Evolutionary conservation across 2,888 invertebrate genomes (phyloP).

Genomic region (Zeuzera pyrina): DNA sequence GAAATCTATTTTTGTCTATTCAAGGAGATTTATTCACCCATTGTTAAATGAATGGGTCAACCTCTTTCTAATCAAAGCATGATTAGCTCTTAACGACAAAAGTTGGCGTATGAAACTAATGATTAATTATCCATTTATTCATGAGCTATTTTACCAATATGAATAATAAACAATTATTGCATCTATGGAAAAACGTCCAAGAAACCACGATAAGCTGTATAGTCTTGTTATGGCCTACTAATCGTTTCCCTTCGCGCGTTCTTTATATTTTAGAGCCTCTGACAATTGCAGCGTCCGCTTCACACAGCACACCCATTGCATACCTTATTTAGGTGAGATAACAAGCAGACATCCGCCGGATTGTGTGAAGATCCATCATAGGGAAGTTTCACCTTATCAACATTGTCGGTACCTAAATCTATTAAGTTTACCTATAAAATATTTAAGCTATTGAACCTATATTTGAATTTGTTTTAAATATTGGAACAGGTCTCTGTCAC

Average conservation of each 20-base stretch:
- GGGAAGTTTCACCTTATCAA: slow-evolving; percentile 9
- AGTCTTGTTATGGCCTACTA: too few species aligned
- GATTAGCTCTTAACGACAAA: too few species aligned
- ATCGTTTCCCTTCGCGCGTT: slow-evolving; percentile 22
- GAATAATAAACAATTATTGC: too few species aligned
- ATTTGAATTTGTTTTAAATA: too few species aligned
- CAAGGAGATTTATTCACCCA: slow-evolving; percentile 53
- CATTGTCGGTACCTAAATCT: slow-evolving; percentile 5
- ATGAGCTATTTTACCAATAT: too few species aligned
- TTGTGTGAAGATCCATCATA: slow-evolving; percentile 31
- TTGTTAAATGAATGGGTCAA: slow-evolving; percentile 58
- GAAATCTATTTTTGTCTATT: slow-evolving; percentile 46
- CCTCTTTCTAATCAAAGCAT: slow-evolving; percentile 38
- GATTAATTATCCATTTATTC: too few species aligned
- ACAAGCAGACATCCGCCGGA: slow-evolving; percentile 56
- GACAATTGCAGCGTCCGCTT: slow-evolving; percentile 29
- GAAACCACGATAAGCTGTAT: too few species aligned
- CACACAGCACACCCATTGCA: slow-evolving; percentile 44
- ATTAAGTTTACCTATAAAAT: too few species aligned
- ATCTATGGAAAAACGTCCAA: too few species aligned
- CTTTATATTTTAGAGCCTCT: slow-evolving; percentile 23
- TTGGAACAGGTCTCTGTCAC: too few species aligned
- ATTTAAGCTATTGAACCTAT: too few species aligned
- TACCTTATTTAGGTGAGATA: slow-evolving; percentile 52
- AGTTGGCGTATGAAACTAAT: too few species aligned